Conservation (phyloP, 2,113 vertebrate species). For the Anhinga anhinga region DNA sequence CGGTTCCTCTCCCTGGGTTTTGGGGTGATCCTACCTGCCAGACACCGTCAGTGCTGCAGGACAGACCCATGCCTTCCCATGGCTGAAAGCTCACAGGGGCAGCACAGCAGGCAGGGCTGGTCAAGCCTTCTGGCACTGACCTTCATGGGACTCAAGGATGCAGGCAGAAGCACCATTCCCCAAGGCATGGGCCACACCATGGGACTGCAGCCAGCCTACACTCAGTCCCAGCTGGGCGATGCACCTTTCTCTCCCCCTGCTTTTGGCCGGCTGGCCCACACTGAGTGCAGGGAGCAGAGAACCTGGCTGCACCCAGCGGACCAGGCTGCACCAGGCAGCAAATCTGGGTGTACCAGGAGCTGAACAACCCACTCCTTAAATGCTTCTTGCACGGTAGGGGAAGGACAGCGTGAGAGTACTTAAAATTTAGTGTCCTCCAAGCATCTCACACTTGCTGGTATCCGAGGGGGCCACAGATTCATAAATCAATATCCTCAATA, state of each 20-base stretch:
- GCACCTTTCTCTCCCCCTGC: too few species aligned
- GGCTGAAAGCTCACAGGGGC: not conserved
- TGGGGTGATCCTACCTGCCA: not conserved
- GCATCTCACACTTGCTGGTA: not conserved
- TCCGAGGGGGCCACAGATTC: not conserved
- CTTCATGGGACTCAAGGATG: not conserved
- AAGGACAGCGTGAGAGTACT: not conserved
- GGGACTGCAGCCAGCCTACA: not conserved
- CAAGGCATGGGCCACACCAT: accelerated
- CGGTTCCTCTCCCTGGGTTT: not conserved
- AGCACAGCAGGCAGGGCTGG: not conserved
- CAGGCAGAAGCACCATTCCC: not conserved
- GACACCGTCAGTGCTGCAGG: not conserved
- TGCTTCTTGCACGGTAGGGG: accelerated
- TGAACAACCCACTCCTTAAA: not conserved
- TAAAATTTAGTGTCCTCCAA: not conserved
- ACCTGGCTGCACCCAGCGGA: not conserved
- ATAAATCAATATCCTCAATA: not conserved
- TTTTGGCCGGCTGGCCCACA: accelerated
- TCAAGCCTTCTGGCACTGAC: too few species aligned
- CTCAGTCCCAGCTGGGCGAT: not conserved
- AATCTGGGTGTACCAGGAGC: accelerated
- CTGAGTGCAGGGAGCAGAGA: not conserved
- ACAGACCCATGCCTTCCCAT: accelerated
- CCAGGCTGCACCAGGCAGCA: not conserved